A percentile compares a stretch with the other conserved stretches of the same genome.
Conservation (phyloP, 1,140 invertebrate species). For the Macrobrachium nipponense region DNA sequence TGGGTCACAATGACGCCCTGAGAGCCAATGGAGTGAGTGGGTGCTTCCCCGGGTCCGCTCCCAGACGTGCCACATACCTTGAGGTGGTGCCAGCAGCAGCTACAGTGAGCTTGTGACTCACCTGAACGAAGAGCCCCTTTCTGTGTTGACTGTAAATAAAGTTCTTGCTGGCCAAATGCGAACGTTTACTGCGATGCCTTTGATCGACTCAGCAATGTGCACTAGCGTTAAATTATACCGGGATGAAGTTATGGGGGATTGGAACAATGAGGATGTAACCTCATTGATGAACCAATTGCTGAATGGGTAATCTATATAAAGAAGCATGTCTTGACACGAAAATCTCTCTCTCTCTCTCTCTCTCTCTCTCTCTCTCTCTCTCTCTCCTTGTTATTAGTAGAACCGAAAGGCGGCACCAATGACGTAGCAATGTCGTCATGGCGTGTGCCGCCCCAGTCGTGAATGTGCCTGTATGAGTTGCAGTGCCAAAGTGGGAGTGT, state of each 20-base stretch:
- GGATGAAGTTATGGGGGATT: neutral
- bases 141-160: too few relatives aligned
- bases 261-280: neutral
- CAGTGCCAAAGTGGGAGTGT: neutral
- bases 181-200: too few relatives aligned
- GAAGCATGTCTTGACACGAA: neutral
- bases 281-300: neutral
- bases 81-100: too few relatives aligned
- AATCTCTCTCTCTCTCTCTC: neutral
- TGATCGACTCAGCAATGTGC: too few relatives aligned
- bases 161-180: too few relatives aligned
- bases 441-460: neutral
- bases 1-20: neutral
- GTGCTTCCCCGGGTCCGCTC: too few relatives aligned
- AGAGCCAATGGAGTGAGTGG: too few relatives aligned
- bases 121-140: too few relatives aligned
- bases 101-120: too few relatives aligned
- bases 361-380: slow-evolving; percentile 10
- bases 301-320: neutral
- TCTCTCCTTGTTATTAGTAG: neutral
- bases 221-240: too few relatives aligned
- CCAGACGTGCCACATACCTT: too few relatives aligned
- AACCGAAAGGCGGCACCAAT: neutral
- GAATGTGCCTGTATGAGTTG: neutral
- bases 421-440: slow-evolving; percentile 1